Percentiles rank a stretch among this genome's conserved stretches.
Conservation (phyloP, 2,113 vertebrate species). For the Mustelus asterias region DNA sequence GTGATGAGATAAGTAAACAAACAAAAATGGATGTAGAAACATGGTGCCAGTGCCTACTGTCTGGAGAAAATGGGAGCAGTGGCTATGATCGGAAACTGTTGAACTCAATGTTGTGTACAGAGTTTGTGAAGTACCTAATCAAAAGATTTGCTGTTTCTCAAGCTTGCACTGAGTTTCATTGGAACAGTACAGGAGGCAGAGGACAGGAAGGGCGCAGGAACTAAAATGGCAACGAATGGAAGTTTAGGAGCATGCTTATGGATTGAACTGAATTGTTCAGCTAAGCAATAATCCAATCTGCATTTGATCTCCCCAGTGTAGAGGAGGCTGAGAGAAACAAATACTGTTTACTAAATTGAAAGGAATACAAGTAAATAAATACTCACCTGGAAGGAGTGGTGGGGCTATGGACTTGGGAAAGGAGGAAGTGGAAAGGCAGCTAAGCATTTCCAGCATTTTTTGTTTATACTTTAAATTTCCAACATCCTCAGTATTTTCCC, state of each 20-base stretch:
- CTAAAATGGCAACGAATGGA: background rate
- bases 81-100: background rate
- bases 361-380: background rate
- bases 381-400: too few relatives aligned
- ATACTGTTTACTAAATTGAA: background rate
- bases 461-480: too few relatives aligned
- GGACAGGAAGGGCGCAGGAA: background rate
- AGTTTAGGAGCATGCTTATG: background rate
- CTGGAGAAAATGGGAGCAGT: background rate
- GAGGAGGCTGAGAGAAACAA: background rate
- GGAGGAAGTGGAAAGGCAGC: too few relatives aligned
- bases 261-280: background rate
- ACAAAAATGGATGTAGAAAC: background rate
- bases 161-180: background rate
- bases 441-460: too few relatives aligned
- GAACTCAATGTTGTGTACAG: background rate
- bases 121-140: background rate
- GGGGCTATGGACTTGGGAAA: too few relatives aligned
- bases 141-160: background rate
- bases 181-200: background rate
- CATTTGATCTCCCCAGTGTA: background rate
- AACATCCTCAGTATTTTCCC: background rate
- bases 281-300: background rate
- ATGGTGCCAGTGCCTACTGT: too few relatives aligned
- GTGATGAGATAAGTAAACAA: background rate